phyloP scores from a whole-genome alignment of 2,797 vertebrate species.

The Gephyroberyx darwinii region DNA sequence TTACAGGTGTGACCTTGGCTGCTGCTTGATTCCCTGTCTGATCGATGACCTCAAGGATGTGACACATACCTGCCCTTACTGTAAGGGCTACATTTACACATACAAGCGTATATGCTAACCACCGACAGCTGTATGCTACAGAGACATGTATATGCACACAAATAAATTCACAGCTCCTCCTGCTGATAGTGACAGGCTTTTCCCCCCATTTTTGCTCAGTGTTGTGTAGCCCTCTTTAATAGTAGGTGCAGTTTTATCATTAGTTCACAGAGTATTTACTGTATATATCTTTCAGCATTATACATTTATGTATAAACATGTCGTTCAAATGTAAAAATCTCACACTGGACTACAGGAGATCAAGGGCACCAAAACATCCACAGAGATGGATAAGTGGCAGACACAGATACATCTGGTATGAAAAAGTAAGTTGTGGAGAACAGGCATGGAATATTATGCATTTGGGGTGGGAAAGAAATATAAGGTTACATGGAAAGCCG shows the following conservation, averaged over 20 bases:
- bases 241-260: slow-evolving; percentile 68
- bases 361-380: slow-evolving; percentile 34
- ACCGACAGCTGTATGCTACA: slow-evolving; percentile 65
- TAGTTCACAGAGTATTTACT: slow-evolving; percentile 65
- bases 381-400: slow-evolving; percentile 23
- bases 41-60: slow-evolving; percentile 99
- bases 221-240: slow-evolving; percentile 66
- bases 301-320: slow-evolving; percentile 60
- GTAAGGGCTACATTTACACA: slow-evolving; percentile 99
- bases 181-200: slow-evolving; percentile 64
- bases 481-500: slow-evolving; percentile 15
- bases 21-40: slow-evolving; percentile 97
- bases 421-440: slow-evolving; percentile 2
- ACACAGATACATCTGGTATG: slow-evolving; percentile 23
- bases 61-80: slow-evolving; percentile 97
- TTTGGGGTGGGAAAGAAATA: slow-evolving; percentile 24
- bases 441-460: slow-evolving; percentile 43
- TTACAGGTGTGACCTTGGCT: slow-evolving; percentile 94
- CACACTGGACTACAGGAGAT: slow-evolving; percentile 36
- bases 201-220: slow-evolving; percentile 62
- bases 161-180: slow-evolving; percentile 57
- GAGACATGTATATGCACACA: slow-evolving; percentile 66
- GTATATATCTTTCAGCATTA: slow-evolving; percentile 62
- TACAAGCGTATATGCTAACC: slow-evolving; percentile 99
- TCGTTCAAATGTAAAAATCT: slow-evolving; percentile 56